Conservation (phyloP, 2,888 invertebrate species). For the Drosophila macrothrix region DNA sequence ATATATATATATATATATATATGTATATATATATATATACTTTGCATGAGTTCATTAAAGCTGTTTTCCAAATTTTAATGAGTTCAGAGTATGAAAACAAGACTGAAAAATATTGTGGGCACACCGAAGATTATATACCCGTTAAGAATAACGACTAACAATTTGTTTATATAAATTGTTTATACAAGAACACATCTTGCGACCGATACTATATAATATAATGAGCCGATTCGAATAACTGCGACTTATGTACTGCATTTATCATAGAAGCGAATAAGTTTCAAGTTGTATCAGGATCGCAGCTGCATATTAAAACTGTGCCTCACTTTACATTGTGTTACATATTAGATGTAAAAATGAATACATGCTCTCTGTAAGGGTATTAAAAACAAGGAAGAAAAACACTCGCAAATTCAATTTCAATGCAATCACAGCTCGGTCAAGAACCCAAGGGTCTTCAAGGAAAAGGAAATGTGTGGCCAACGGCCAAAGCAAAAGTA, state of each 20-base stretch:
- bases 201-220: background rate
- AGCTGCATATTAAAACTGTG: background rate
- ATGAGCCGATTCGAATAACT: background rate
- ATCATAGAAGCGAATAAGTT: background rate
- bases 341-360: background rate
- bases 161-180: too few species aligned
- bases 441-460: conserved; percentile 8
- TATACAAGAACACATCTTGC: too few species aligned
- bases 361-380: background rate
- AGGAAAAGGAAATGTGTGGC: conserved; percentile 31
- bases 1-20: too few species aligned
- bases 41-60: too few species aligned
- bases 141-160: too few species aligned
- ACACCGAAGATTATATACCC: too few species aligned
- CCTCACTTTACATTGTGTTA: background rate
- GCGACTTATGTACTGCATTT: background rate
- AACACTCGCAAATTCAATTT: conserved; percentile 70
- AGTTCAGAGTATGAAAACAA: too few species aligned
- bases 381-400: conserved; percentile 29
- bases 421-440: conserved; percentile 63
- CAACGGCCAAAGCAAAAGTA: conserved; percentile 19
- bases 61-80: too few species aligned
- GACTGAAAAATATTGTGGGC: too few species aligned
- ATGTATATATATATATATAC: too few species aligned
- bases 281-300: background rate